These are phyloP conservation scores for Umimayanthus chanpuru DNA, from an alignment of 92 coral and sea anemone genomes.

Conservation along the genomic window DNA sequence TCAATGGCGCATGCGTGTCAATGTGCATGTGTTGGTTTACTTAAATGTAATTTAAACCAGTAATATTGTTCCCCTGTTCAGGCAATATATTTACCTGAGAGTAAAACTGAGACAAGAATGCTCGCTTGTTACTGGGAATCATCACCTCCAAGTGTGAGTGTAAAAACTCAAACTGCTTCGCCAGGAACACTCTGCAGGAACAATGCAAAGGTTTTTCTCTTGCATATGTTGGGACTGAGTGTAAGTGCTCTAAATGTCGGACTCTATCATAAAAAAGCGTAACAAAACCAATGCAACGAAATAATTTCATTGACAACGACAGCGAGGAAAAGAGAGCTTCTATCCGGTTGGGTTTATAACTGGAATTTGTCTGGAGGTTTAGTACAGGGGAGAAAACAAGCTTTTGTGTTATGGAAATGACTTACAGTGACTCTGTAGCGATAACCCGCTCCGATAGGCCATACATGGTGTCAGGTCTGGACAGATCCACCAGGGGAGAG, in stretches of 20 bases:
- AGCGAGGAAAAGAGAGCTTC: too few relatives aligned
- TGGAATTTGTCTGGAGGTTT: too few relatives aligned
- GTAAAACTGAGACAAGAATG: conserved; percentile 98
- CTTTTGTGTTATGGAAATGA: neutral
- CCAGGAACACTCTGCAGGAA: conserved; percentile 84
- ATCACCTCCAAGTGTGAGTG: conserved; percentile 90
- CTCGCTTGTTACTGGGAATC: conserved; percentile 92
- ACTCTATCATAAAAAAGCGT: too few relatives aligned
- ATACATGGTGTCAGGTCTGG: conserved; percentile 85
- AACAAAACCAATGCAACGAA: too few relatives aligned
- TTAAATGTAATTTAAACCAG: too few relatives aligned
- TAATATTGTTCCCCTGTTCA: too few relatives aligned
- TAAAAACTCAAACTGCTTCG: conserved; percentile 93
- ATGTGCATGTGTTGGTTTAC: neutral
- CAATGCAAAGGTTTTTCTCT: too few relatives aligned
- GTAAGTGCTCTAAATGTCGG: too few relatives aligned
- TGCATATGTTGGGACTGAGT: too few relatives aligned
- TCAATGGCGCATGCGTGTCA: too few relatives aligned
- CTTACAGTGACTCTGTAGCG: conserved; percentile 98
- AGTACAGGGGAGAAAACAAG: neutral
- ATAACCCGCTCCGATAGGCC: conserved; percentile 95
- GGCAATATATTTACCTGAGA: conserved; percentile 83
- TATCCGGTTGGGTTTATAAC: too few relatives aligned
- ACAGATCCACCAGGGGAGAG: conserved; percentile 89
- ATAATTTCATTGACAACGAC: too few relatives aligned